phyloP scores from a whole-genome alignment of 2,113 vertebrate genomes.

The Zosterops japonicus region DNA sequence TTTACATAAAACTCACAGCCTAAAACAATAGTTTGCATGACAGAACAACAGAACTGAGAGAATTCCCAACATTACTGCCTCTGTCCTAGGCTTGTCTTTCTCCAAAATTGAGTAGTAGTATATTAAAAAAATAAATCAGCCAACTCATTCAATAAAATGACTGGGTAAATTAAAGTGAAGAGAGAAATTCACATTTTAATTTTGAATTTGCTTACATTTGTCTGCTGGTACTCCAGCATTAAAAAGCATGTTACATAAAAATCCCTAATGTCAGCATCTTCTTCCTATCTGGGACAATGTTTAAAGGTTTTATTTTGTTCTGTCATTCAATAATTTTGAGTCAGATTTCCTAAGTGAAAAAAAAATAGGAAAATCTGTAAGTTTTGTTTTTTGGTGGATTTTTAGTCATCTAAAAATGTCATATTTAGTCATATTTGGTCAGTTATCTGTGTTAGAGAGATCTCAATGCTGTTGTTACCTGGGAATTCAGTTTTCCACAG shows the following conservation, averaged over 20 bases:
- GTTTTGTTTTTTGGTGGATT: background rate
- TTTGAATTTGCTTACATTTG: background rate
- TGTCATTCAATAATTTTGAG: background rate
- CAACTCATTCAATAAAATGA: background rate
- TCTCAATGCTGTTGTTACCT: background rate
- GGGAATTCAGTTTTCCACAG: background rate
- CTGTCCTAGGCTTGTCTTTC: background rate
- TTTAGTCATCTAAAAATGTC: background rate
- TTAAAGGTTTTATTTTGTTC: background rate
- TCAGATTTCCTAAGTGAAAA: background rate
- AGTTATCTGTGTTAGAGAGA: background rate
- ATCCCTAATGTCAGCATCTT: background rate
- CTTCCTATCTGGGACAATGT: background rate
- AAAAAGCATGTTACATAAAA: background rate
- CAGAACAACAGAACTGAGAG: background rate
- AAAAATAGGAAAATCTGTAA: background rate
- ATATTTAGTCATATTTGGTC: background rate
- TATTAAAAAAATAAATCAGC: background rate
- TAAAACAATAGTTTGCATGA: background rate
- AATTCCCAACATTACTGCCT: background rate
- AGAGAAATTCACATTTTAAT: conserved; percentile 14
- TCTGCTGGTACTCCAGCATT: background rate
- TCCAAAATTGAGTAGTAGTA: background rate
- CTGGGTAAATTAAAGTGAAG: background rate
- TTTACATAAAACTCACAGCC: background rate